Evolutionary conservation across 1,140 invertebrate species (phyloP).

Genomic region (Pteromalus puparum): DNA sequence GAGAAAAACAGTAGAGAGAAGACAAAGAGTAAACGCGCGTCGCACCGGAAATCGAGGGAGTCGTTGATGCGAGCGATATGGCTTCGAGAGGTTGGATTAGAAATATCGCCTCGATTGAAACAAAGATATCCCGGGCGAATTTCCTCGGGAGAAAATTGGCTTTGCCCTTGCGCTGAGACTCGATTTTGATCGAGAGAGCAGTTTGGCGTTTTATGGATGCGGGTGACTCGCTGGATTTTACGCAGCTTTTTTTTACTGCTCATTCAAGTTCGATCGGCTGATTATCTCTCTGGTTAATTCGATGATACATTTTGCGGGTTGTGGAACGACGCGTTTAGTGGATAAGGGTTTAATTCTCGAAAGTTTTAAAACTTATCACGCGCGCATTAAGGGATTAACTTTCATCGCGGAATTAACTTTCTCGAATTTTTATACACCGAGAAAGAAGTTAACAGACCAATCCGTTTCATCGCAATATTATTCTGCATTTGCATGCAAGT

Average conservation of each 20-base stretch:
- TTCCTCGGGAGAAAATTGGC: background rate
- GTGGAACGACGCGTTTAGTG: background rate
- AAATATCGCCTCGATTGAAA: slow-evolving; percentile 30
- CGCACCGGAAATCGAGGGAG: slow-evolving; percentile 29
- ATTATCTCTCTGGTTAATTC: slow-evolving; percentile 1
- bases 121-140: slow-evolving; percentile 18
- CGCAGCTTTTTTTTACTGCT: background rate
- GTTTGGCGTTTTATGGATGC: slow-evolving; percentile 11
- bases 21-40: background rate
- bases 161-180: background rate
- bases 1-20: background rate
- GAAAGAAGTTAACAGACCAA: background rate
- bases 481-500: slow-evolving; percentile 16
- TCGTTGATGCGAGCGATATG: slow-evolving; percentile 34
- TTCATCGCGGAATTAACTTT: background rate
- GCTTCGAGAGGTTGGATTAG: slow-evolving; percentile 17
- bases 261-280: background rate
- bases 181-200: slow-evolving; percentile 8
- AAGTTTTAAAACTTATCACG: too few relatives aligned
- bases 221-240: background rate
- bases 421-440: background rate
- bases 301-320: background rate
- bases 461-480: background rate
- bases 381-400: too few relatives aligned
- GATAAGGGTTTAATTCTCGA: too few relatives aligned